phyloP scores from a whole-genome alignment of 2,113 vertebrate genomes.

The Theristicus caerulescens region DNA sequence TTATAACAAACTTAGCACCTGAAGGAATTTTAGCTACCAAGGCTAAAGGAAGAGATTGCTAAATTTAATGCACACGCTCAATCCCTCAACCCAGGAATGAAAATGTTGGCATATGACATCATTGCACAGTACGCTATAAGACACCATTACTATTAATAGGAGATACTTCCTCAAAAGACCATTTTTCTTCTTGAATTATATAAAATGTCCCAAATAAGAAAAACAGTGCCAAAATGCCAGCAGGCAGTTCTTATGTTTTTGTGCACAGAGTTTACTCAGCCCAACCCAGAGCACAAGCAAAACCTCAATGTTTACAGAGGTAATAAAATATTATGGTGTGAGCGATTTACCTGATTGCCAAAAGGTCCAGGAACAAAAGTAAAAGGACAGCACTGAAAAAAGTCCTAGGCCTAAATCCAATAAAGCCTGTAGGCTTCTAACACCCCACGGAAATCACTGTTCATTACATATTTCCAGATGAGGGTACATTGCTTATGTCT shows the following conservation, averaged over 20 bases:
- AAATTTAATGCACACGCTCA: constrained; percentile 1
- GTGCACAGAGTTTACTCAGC: neutral
- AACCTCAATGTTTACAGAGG: neutral
- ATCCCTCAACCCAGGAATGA: constrained; percentile 1
- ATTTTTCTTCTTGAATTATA: neutral
- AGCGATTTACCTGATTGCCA: neutral
- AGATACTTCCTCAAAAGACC: neutral
- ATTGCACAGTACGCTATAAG: neutral
- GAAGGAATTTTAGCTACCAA: constrained; percentile 56
- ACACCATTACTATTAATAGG: neutral
- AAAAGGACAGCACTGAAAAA: neutral
- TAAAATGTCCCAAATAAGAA: neutral
- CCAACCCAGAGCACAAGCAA: neutral
- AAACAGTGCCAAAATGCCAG: neutral
- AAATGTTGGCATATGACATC: neutral
- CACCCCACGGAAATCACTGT: neutral
- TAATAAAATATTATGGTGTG: neutral
- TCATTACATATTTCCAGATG: neutral
- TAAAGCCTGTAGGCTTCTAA: neutral
- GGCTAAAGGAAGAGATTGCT: constrained; percentile 14
- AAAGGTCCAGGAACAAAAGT: neutral
- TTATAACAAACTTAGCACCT: constrained; percentile 60
- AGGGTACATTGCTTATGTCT: neutral
- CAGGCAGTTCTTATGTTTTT: neutral
- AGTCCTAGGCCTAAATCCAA: neutral